Evolutionary conservation across 2,113 vertebrate species (phyloP), one percentile per base, ranked within the genome.

Genomic region (Mormoops blainvillei): DNA sequence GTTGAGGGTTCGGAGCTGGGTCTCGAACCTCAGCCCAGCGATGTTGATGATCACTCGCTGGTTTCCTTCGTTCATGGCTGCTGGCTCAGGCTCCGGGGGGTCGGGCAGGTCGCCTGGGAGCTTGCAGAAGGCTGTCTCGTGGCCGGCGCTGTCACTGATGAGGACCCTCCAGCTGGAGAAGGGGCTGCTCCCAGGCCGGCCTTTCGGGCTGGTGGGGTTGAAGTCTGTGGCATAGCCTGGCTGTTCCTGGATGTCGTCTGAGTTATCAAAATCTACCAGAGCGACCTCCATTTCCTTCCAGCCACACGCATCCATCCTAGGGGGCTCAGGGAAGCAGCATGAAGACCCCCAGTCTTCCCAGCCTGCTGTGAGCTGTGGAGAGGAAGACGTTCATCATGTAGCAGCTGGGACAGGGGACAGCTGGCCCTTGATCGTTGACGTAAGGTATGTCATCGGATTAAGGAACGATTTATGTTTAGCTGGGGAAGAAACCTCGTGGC

Each of bases 1-100:
- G 96, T 98, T 98, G 31, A 99, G 98, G 14, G 99, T 99, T 98
- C 99, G 99, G 86, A 99, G 99, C 90, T 99, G 98, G 0, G 99
- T 99, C 98, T 99, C 99, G 43, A 99, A 99, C 58, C 99, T 99
- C 83, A 99, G 98, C 22, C 99, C 99, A 0, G 99, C 99, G 0
- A 99, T 99, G 97, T 99, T 99, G 98, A 99, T 99, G 96, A 99
- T 99, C 94, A 99, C 99, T 56, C 99, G 98, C 87, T 99, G 99
- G 90, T 99, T 98, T 10, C 99, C 99, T 68, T 99, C 99, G 14
- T 99, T 99, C 82, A 99, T 95, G 41, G 94, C 98, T 84, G 97
- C 97, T 91, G 98, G 98, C 95, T 99, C 99, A 22, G 98, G 95
- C 88, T 99, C 98, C 33, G 99, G 97, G 82, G 99, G 98, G 56